Percentiles rank a stretch among this genome's conserved stretches.
These are phyloP conservation scores for Procavia capensis DNA, from an alignment of 2,113 vertebrate genomes.

Conservation along the genomic window DNA sequence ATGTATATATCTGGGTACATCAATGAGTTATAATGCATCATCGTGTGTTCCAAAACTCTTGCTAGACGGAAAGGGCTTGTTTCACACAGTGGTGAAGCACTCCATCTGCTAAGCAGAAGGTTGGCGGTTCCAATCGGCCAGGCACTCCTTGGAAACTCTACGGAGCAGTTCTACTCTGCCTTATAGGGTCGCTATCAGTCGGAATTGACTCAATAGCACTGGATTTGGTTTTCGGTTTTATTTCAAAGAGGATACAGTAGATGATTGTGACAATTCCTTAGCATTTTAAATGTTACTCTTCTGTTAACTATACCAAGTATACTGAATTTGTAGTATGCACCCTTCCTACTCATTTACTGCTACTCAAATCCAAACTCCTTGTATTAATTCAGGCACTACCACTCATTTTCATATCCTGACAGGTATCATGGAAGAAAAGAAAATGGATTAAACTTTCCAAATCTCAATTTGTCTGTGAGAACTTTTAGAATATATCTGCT, in stretches of 20 bases:
- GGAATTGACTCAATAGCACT: too few relatives aligned
- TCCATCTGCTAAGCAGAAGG: too few relatives aligned
- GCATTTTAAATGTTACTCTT: background rate
- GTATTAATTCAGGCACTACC: background rate
- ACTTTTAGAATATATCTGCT: background rate
- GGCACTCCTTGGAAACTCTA: too few relatives aligned
- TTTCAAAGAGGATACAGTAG: background rate
- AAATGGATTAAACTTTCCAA: constrained; percentile 20
- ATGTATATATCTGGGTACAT: background rate
- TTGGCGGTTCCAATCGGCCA: too few relatives aligned
- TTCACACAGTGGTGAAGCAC: background rate
- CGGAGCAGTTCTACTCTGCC: too few relatives aligned
- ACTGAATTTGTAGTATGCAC: background rate
- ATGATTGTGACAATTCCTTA: background rate
- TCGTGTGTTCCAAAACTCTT: background rate
- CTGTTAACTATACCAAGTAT: background rate
- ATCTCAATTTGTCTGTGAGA: background rate
- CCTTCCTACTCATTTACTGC: background rate
- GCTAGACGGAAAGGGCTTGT: background rate
- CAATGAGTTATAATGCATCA: background rate
- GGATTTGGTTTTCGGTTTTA: too few relatives aligned
- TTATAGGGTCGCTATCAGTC: too few relatives aligned
- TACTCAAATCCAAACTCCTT: background rate
- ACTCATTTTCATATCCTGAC: background rate
- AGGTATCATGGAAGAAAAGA: background rate